phyloP scores from a whole-genome alignment of 2,888 invertebrate genomes.

The Plemyria rubiginata region DNA sequence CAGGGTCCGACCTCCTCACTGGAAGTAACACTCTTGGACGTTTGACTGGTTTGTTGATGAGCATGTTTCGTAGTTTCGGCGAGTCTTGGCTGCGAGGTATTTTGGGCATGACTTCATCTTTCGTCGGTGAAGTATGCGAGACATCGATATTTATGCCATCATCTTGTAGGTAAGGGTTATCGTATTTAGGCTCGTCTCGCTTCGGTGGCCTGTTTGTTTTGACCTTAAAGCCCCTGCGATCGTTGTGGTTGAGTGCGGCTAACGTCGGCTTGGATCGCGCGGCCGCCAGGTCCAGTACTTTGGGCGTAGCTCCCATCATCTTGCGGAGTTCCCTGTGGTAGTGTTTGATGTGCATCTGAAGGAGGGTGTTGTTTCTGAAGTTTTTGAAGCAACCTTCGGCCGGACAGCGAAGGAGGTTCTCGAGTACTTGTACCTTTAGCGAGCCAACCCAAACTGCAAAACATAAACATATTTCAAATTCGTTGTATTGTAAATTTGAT shows the following conservation, averaged over 20 bases:
- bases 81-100: conserved; percentile 59
- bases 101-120: conserved; percentile 47
- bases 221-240: conserved; percentile 65
- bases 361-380: conserved; percentile 94
- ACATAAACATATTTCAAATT: too few species aligned
- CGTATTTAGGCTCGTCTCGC: conserved; percentile 57
- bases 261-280: conserved; percentile 86
- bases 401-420: conserved; percentile 89
- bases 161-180: conserved; percentile 26
- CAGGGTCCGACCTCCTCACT: conserved; percentile 60
- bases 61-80: conserved; percentile 69
- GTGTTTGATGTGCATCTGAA: conserved; percentile 97
- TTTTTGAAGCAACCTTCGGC: conserved; percentile 94
- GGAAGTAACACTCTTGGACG: conserved; percentile 72
- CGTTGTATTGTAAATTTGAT: too few species aligned
- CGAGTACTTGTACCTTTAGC: conserved; percentile 87
- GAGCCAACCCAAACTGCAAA: conserved; percentile 84
- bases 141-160: conserved; percentile 45
- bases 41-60: conserved; percentile 66
- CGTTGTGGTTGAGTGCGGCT: conserved; percentile 43
- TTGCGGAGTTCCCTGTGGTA: conserved; percentile 93
- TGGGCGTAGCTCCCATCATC: conserved; percentile 91
- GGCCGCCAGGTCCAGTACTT: conserved; percentile 93
- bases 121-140: conserved; percentile 43
- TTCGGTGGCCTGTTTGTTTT: conserved; percentile 65